Evolutionary conservation across 2,888 invertebrate species (phyloP).

Genomic region (Boloria selene): DNA sequence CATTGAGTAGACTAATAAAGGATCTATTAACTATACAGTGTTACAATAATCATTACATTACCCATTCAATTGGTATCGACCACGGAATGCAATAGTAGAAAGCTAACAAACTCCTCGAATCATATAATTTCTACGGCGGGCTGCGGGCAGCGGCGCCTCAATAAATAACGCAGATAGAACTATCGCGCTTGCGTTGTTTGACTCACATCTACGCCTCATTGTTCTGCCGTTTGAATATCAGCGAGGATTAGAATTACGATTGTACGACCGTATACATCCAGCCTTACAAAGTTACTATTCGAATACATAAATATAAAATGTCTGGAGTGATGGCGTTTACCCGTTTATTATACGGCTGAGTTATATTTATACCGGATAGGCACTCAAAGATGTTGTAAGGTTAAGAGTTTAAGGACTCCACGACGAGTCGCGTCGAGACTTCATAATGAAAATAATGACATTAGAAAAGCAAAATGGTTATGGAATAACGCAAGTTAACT

Average conservation of each 20-base stretch:
- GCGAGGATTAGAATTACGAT: conserved; percentile 39
- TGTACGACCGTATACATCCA: conserved; percentile 28
- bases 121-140: conserved; percentile 36
- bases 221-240: conserved; percentile 36
- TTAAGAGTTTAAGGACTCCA: neutral
- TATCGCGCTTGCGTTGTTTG: conserved; percentile 45
- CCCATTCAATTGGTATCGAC: conserved; percentile 14
- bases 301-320: conserved; percentile 29
- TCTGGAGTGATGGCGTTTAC: conserved; percentile 1
- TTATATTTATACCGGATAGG: neutral
- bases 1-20: conserved; percentile 1
- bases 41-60: conserved; percentile 15
- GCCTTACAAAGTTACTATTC: conserved; percentile 25
- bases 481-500: too few relatives aligned
- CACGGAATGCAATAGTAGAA: conserved; percentile 32
- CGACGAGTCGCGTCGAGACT: too few relatives aligned
- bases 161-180: conserved; percentile 62
- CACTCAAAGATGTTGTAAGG: neutral
- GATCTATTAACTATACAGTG: neutral
- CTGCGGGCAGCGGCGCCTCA: conserved; percentile 42
- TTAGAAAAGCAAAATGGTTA: too few relatives aligned
- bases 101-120: conserved; percentile 33
- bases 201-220: conserved; percentile 46
- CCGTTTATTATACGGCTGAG: conserved; percentile 7
- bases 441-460: too few relatives aligned